A percentile compares a stretch with the other conserved stretches of the same genome.
Conservation (phyloP, 2,888 invertebrate genomes). For the Yponomeuta cagnagella region DNA sequence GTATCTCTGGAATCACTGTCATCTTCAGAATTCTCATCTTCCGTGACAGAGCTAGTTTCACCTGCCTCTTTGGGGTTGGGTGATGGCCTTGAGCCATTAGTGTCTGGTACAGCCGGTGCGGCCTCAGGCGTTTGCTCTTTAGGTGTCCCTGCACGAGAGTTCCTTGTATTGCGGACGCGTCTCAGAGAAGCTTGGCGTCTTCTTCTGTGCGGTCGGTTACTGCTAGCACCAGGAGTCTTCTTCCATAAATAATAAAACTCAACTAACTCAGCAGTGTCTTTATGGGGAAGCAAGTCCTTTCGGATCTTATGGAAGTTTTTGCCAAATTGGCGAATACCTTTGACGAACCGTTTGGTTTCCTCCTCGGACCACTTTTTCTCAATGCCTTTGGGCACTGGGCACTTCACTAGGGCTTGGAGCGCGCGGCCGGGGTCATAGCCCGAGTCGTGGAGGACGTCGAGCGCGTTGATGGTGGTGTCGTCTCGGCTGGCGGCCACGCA, state of each 20-base stretch:
- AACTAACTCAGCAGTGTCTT: constrained; percentile 97
- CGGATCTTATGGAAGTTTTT: constrained; percentile 99
- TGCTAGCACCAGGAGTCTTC: constrained; percentile 98
- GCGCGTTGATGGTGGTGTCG: constrained; percentile 97
- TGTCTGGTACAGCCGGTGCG: constrained; percentile 66
- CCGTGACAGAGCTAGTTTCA: constrained; percentile 87
- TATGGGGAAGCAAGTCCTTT: constrained; percentile 96
- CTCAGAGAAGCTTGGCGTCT: constrained; percentile 90
- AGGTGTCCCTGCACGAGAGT: constrained; percentile 87
- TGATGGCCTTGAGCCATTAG: constrained; percentile 76
- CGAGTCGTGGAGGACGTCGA: constrained; percentile 96
- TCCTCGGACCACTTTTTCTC: constrained; percentile 99
- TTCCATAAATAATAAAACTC: constrained; percentile 99
- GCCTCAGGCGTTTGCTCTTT: constrained; percentile 83
- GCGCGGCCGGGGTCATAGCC: constrained; percentile 98
- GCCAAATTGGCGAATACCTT: constrained; percentile 98
- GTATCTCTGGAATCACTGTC: constrained; percentile 95
- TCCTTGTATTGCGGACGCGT: constrained; percentile 90
- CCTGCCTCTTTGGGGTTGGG: constrained; percentile 81
- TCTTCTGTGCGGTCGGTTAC: constrained; percentile 94
- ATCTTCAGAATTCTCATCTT: constrained; percentile 95
- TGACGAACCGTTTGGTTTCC: constrained; percentile 98
- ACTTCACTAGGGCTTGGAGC: constrained; percentile 96
- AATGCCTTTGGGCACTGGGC: constrained; percentile 97
- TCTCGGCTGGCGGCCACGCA: constrained; percentile 97